phyloP scores from a whole-genome alignment of 1,140 invertebrate genomes.

The Scaptomyza hsui region DNA sequence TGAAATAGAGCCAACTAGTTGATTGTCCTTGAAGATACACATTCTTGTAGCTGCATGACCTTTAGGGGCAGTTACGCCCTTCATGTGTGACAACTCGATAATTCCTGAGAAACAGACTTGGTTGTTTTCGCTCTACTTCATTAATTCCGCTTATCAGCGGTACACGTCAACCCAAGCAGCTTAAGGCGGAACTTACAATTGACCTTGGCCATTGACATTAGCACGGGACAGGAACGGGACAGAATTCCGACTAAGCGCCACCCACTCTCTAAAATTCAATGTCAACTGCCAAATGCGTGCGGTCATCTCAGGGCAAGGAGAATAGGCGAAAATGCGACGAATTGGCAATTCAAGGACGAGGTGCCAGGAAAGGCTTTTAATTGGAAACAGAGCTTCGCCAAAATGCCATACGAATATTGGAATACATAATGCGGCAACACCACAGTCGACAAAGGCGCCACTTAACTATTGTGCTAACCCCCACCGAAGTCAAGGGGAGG shows the following conservation, averaged over 20 bases:
- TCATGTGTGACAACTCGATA: slow-evolving; percentile 8
- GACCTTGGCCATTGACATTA: slow-evolving; percentile 78
- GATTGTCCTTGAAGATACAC: slow-evolving; percentile 9
- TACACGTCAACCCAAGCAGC: slow-evolving; percentile 29
- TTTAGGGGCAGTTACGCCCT: slow-evolving; percentile 25
- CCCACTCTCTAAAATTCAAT: slow-evolving; percentile 52
- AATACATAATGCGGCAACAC: slow-evolving; percentile 44
- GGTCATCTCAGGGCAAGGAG: slow-evolving; percentile 52
- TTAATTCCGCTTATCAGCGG: slow-evolving; percentile 66
- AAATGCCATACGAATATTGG: slow-evolving; percentile 7
- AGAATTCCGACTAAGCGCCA: slow-evolving; percentile 45
- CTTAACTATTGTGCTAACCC: slow-evolving; percentile 6
- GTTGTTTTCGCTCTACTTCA: slow-evolving; percentile 18
- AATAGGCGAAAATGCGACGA: slow-evolving; percentile 41
- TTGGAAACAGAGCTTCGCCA: slow-evolving; percentile 28
- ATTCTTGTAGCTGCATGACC: slow-evolving; percentile 15
- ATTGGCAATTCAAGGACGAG: slow-evolving; percentile 48
- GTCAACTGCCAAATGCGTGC: slow-evolving; percentile 66
- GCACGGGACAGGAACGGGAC: slow-evolving; percentile 3
- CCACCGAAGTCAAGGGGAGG: no score
- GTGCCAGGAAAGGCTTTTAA: slow-evolving; percentile 45
- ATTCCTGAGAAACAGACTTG: slow-evolving; percentile 45
- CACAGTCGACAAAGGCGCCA: slow-evolving; percentile 17
- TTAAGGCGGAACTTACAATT: slow-evolving; percentile 27
- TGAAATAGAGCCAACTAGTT: background rate